Conservation (phyloP, 2,888 invertebrate species). For the Meiosimyza platycephala region DNA sequence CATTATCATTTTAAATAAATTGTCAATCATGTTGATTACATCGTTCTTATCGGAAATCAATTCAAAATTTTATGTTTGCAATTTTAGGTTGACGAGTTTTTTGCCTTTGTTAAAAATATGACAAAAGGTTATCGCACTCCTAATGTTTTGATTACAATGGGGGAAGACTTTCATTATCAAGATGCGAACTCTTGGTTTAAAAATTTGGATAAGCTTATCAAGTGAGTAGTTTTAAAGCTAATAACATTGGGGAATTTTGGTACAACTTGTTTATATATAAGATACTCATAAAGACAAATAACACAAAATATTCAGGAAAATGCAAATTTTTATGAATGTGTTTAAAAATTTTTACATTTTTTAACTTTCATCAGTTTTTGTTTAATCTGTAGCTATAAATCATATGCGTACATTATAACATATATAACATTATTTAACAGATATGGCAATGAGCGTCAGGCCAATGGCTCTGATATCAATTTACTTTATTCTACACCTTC, state of each 20-base stretch:
- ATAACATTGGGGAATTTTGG: slow-evolving; percentile 48
- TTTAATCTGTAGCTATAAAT: neutral
- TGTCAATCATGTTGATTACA: too few relatives aligned
- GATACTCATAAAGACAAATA: too few relatives aligned
- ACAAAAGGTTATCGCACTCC: slow-evolving; percentile 72
- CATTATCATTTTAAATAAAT: too few relatives aligned
- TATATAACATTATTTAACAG: slow-evolving; percentile 43
- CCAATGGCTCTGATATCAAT: slow-evolving; percentile 76
- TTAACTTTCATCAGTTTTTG: slow-evolving; percentile 28
- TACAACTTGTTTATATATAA: too few relatives aligned
- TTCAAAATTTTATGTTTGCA: neutral
- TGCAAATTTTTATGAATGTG: slow-evolving; percentile 38
- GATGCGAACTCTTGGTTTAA: slow-evolving; percentile 80
- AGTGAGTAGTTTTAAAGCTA: slow-evolving; percentile 68
- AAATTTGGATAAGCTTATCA: slow-evolving; percentile 90
- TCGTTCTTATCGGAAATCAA: too few relatives aligned
- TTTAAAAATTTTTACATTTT: neutral
- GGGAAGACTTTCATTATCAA: slow-evolving; percentile 90
- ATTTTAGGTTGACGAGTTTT: slow-evolving; percentile 71
- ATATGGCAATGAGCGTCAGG: slow-evolving; percentile 61
- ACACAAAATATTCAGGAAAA: slow-evolving; percentile 33
- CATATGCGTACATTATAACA: neutral
- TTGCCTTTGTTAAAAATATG: slow-evolving; percentile 70
- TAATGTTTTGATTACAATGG: slow-evolving; percentile 91
- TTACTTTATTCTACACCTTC: slow-evolving; percentile 88